Evolutionary conservation across 1,140 invertebrate genomes (phyloP), one percentile per base, ranked within the genome.

Genomic region (Drosophila ficusphila): DNA sequence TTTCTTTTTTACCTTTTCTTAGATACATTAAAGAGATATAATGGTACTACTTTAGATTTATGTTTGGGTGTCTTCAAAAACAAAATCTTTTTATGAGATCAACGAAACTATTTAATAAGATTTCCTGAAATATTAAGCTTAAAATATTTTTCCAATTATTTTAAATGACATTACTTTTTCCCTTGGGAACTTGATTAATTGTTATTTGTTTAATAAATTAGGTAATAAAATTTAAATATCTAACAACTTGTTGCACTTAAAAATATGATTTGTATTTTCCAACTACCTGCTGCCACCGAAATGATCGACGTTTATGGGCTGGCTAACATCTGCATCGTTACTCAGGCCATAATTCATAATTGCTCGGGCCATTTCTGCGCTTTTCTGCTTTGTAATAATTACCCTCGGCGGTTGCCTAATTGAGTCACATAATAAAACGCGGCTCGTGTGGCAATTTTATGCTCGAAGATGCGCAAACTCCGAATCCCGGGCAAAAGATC

Each of bases 351-450:
- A 25, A 46, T 38, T 38, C 46, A 19, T 78, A 52, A 54, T 77
- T 51, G 46, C 31, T 18, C 19, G 3, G 16, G n/a, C 16, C 12
- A 18, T 49, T 51, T 18, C 2, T 31, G 14, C 36, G 18, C 31
- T 49, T 75, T 36, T 34, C 34, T 14, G 8, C 33, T 21, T 19
- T 38, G 54, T 53, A 34, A 67, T 67, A 65, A 65, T 67, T 67
- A 67, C 46, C 42, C 3, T 2, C 18, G 9, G 36, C 34, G 21
- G 23, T 64, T 72, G 64, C 56, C 71, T 76, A 79, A 79, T 76
- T 79, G 76, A 76, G 77, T 81, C 71, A 64, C 77, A 78, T 78
- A 71, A 60, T 57, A 71, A 67, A 58, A 44, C 42, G 46, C 60
- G 49, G 39, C 33, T 49, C 23, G 60, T 36, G 49, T 52, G 34